Conservation (phyloP, 2,113 vertebrate genomes). For the Oreotragus oreotragus region DNA sequence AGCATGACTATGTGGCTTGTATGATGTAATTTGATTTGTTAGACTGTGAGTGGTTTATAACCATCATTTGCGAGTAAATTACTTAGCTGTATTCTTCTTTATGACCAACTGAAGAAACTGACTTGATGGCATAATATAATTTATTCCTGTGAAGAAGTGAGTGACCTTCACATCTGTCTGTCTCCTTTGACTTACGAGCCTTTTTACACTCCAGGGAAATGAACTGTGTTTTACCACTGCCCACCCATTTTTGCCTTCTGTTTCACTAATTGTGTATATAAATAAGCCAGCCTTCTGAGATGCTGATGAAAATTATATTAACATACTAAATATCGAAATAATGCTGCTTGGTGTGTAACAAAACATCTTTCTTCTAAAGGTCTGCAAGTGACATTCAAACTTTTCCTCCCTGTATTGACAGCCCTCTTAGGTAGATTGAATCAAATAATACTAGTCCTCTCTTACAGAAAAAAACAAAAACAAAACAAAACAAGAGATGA, state of each 20-base stretch:
- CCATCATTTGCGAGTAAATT: constrained; percentile 74
- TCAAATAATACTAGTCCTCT: not conserved
- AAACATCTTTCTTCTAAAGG: constrained; percentile 43
- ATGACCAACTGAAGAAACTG: constrained; percentile 77
- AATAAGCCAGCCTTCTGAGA: constrained; percentile 47
- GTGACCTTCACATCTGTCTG: constrained; percentile 77
- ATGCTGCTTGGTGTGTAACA: constrained; percentile 27
- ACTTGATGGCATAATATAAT: constrained; percentile 77
- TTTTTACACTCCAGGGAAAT: constrained; percentile 49
- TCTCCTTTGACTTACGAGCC: constrained; percentile 70
- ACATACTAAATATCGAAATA: constrained; percentile 63
- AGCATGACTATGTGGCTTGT: not conserved
- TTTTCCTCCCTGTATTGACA: not conserved
- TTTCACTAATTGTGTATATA: constrained; percentile 30
- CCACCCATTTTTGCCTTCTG: constrained; percentile 11
- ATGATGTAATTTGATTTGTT: constrained; percentile 66
- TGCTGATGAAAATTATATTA: constrained; percentile 33
- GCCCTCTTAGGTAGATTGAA: not conserved
- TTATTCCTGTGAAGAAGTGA: constrained; percentile 76
- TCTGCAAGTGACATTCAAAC: not conserved
- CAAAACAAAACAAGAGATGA: not conserved
- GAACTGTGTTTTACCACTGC: constrained; percentile 58
- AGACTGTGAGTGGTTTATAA: constrained; percentile 70
- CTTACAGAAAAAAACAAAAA: constrained; percentile 49
- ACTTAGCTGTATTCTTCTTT: constrained; percentile 75